Evolutionary conservation across 2,113 vertebrate genomes (phyloP).

Genomic region (Merops nubicus): DNA sequence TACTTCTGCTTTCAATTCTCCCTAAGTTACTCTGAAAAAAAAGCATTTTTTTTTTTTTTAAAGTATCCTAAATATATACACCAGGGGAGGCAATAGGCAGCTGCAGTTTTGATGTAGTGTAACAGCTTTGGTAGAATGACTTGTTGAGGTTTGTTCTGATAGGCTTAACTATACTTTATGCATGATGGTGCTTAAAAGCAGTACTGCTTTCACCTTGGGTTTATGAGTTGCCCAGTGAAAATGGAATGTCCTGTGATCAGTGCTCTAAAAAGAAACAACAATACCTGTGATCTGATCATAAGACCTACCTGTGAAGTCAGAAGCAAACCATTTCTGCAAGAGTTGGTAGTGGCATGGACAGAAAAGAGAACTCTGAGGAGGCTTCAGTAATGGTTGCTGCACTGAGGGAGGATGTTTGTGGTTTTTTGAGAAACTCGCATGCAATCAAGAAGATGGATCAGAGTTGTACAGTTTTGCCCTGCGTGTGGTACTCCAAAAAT

Average conservation of each 20-base stretch:
- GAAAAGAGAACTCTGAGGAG: not conserved
- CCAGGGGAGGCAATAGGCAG: not conserved
- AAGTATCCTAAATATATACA: not conserved
- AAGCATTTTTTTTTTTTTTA: not conserved
- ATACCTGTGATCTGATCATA: not conserved
- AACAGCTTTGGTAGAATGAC: not conserved
- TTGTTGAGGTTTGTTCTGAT: not conserved
- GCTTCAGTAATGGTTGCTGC: not conserved
- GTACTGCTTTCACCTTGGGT: not conserved
- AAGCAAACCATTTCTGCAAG: not conserved
- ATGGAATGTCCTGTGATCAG: not conserved
- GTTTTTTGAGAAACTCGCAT: not conserved
- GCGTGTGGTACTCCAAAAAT: not conserved
- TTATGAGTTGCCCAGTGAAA: not conserved
- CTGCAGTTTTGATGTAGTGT: not conserved
- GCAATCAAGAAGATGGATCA: not conserved
- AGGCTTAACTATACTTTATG: not conserved
- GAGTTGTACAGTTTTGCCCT: not conserved
- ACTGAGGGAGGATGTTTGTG: not conserved
- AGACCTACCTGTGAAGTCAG: not conserved
- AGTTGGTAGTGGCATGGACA: too few species aligned
- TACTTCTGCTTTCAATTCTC: slow-evolving; percentile 22
- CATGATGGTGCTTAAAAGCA: not conserved
- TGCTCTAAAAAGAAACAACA: not conserved
- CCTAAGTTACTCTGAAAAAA: not conserved